Percentiles rank a stretch among this genome's conserved stretches.
phyloP scores from a whole-genome alignment of 2,888 invertebrate genomes.

The Baronia brevicornis region DNA sequence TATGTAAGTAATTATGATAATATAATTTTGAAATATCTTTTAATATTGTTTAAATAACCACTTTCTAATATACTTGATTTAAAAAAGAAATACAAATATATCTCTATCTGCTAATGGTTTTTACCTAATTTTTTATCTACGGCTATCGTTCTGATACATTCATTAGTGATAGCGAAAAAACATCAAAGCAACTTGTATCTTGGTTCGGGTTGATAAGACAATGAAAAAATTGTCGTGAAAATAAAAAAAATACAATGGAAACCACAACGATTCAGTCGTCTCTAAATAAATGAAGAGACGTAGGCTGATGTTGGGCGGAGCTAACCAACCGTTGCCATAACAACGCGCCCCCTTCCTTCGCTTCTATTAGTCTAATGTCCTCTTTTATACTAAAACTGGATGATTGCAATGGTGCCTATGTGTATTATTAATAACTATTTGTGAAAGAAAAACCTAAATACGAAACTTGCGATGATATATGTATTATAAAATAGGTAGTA shows the following conservation, averaged over 20 bases:
- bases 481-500: too few species aligned
- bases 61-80: neutral
- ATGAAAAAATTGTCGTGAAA: too few species aligned
- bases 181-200: slow-evolving; percentile 5
- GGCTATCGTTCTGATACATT: slow-evolving; percentile 17
- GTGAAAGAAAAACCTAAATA: slow-evolving; percentile 6
- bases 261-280: slow-evolving; percentile 27
- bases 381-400: slow-evolving; percentile 3
- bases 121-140: slow-evolving; percentile 13
- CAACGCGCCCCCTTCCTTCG: slow-evolving; percentile 54
- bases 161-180: slow-evolving; percentile 18
- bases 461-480: too few species aligned
- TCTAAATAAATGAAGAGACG: slow-evolving; percentile 42
- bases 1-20: too few species aligned
- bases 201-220: slow-evolving; percentile 6
- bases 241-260: slow-evolving; percentile 20
- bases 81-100: neutral
- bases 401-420: neutral
- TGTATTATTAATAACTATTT: neutral
- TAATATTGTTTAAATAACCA: too few species aligned
- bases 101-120: too few species aligned
- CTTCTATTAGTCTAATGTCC: slow-evolving; percentile 25
- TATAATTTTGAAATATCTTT: too few species aligned
- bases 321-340: slow-evolving; percentile 57
- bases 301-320: slow-evolving; percentile 50